Evolutionary conservation across 2,113 vertebrate genomes (phyloP), one percentile per base, ranked within the genome.

Genomic region (Protobothrops flavoviridis): DNA sequence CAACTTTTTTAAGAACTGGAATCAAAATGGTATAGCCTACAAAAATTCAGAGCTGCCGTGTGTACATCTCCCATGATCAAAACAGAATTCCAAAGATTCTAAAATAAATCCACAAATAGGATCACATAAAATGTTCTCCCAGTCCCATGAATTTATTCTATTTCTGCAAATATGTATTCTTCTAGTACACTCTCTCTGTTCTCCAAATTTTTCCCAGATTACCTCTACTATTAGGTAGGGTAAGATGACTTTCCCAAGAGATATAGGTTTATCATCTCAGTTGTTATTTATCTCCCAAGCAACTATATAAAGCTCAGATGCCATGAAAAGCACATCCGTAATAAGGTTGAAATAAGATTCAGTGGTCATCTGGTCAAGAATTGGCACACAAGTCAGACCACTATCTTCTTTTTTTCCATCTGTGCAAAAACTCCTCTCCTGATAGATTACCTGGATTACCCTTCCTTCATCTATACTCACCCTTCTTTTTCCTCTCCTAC

Each of bases 401-500:
- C 2, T 21, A 2, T 11, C 39, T 20, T 17, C 15, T 13, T 11
- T n/a, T 55, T 39, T 29, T 9, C 43, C 29, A 29, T 9, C 39
- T 48, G 23, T 4, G 61, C 21, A 33, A 15, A 23, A 39, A 21
- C 33, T 81, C 33, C n/a, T 81, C 33, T 81, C 8, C 17, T 81
- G 7, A 7, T 81, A 81, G 69, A 81, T 33, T 81, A 39, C 3
- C 33, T 50, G 48, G 8, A 50, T 50, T n/a, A 52, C 6, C 33
- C 56, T 4, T 5, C 20, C 5, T 56, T 53, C 12, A 13, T n/a
- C n/a, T 1, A 3, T 20, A 94, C 97, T 21, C 90, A 92, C 89
- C 93, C 97, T 95, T 90, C 95, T 95, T 91, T 95, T 94, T 97
- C 97, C 43, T 98, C 98, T 86, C 98, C 98, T 0, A 98, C 97